phyloP scores from a whole-genome alignment of 2,113 vertebrate species.

The Scomber colias region DNA sequence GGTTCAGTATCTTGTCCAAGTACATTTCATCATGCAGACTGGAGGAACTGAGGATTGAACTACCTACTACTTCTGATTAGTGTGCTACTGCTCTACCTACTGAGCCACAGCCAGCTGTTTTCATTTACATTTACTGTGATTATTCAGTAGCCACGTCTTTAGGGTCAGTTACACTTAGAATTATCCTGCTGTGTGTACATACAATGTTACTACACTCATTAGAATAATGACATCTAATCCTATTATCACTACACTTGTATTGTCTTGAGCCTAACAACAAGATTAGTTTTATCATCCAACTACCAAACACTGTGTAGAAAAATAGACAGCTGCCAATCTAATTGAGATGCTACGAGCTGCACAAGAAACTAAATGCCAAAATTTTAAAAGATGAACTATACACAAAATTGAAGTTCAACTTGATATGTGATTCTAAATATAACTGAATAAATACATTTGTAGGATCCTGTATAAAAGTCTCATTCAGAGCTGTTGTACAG shows the following conservation, averaged over 20 bases:
- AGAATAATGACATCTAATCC: conserved; percentile 48
- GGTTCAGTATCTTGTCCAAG: no score
- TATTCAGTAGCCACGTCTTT: background rate
- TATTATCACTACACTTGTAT: conserved; percentile 49
- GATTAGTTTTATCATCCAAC: conserved; percentile 35
- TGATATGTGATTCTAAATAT: background rate
- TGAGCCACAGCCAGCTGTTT: background rate
- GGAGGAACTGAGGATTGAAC: no score
- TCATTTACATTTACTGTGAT: background rate
- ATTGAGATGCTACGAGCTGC: background rate
- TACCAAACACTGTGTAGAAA: background rate
- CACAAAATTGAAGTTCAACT: background rate
- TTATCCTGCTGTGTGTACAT: conserved; percentile 18
- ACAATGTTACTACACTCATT: background rate
- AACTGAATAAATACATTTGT: background rate
- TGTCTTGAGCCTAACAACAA: conserved; percentile 37
- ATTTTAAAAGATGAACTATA: background rate
- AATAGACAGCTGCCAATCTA: background rate
- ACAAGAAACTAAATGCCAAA: background rate
- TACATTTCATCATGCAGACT: no score
- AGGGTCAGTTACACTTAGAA: conserved; percentile 9
- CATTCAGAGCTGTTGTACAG: background rate
- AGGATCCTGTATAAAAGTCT: background rate
- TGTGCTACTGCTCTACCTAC: no score
- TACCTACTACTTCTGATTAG: no score